Evolutionary conservation across 2,797 vertebrate genomes (phyloP), one percentile per base, ranked within the genome.

Genomic region (Tinamus major): DNA sequence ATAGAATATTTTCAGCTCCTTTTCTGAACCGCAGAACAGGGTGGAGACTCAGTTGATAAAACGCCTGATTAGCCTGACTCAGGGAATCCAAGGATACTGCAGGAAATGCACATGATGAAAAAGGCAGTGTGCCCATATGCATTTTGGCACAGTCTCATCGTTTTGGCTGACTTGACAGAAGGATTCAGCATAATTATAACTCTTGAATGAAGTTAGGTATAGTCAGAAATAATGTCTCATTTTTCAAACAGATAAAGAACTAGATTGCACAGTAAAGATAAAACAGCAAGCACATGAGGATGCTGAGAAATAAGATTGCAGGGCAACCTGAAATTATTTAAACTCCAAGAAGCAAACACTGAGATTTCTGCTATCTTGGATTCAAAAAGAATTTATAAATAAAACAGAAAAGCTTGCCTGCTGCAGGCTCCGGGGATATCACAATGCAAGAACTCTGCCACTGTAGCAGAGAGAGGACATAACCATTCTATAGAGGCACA

Each of bases 381-480:
- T 70, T 94, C 48, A 75, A 69, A 95, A 92, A 61, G 29, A 53
- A 76, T 75, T 83, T 94, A 78, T 90, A 85, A 91, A 90, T 93
- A 89, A 93, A 90, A 59, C 29, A 74, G 80, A 74, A 49, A 72
- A 76, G 18, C 33, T 89, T 86, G 39, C 48, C 71, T 87, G 56
- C 78, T 93, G 86, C 79, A 94, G 81, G 31, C 13, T 91, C 24
- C 64, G 79, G 68, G 71, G 62, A 91, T 64, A 72, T 88, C 59
- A 84, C 67, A 92, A 89, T 83, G 39, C 82, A 92, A 69, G 78
- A 90, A 56, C 63, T 12, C 10, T 77, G 48, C 39, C 33, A 51
- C 37, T 46, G 48, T 19, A 8, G 61, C 1, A 0, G 64, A 67
- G 92, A 89, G 80, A 87, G 79, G 79, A 85, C 75, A 80, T 53